phyloP scores from a whole-genome alignment of 2,888 invertebrate genomes.

The Plutella xylostella region DNA sequence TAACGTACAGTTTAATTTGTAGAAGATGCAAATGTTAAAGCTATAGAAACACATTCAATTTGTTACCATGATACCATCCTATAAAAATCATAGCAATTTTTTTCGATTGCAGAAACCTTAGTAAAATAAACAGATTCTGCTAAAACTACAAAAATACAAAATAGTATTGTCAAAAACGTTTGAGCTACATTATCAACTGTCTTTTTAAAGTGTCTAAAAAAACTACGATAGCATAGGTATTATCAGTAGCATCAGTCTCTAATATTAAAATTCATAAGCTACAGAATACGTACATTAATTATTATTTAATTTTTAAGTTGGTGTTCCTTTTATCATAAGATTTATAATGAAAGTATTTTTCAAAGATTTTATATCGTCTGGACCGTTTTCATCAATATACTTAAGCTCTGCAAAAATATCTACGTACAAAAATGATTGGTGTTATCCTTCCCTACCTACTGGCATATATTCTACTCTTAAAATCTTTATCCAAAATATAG shows the following conservation, averaged over 20 bases:
- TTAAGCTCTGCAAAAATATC: conserved; percentile 7
- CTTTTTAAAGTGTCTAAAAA: no score
- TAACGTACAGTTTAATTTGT: background rate
- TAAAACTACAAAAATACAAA: background rate
- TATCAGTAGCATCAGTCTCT: no score
- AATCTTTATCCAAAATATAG: conserved; percentile 58
- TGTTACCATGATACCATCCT: conserved; percentile 12
- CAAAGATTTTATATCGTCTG: no score
- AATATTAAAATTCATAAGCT: no score
- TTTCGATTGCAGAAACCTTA: conserved; percentile 25
- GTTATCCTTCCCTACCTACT: conserved; percentile 44
- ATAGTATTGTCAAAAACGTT: background rate
- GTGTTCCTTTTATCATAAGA: no score
- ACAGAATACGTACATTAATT: no score
- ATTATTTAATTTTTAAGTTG: no score
- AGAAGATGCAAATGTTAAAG: background rate
- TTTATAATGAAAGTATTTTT: no score
- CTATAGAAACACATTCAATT: background rate
- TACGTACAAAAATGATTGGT: conserved; percentile 2
- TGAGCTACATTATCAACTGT: background rate
- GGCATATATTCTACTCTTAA: conserved; percentile 38
- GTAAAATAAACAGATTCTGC: conserved; percentile 9
- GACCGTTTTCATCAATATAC: background rate
- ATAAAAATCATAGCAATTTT: conserved; percentile 26
- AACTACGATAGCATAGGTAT: no score